Base-by-base conservation (phyloP, 2,113 vertebrate species). In the Hemibagrus wyckioides region DNA sequence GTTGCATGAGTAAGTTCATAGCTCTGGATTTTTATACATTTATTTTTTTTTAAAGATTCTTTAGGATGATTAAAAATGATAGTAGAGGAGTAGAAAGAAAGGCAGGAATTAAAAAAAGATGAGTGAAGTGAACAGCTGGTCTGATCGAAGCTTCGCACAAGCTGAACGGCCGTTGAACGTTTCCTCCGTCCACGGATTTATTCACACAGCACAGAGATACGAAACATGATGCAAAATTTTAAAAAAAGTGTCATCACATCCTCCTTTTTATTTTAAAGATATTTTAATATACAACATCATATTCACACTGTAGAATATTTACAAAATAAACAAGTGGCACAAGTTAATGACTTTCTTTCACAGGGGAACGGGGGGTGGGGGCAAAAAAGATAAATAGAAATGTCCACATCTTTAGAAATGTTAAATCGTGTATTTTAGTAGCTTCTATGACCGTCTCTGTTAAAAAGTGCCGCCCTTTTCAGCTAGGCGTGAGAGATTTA, bases 201-300 rank as follows among this genome's bases (percentile, higher is more conserved):
- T 80, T 56, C 56, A 36, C 50, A 36, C 76, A 54, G 3, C 1
- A 21, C 15, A 8, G 1, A 56, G 50, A 56, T 11, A 15, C 39
- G 52, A 56, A 80, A 80, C 48, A 1, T 80, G 13, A 52, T 28
- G 11, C 76, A 33, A 81, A n/a, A n/a, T n/a, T n/a, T n/a, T n/a
- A n/a, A n/a, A 91, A 91, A 92, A 89, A 82, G 91, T 92, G 92
- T 93, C 89, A 91, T 93, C 67, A 87, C 61, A 80, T 56, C 25
- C 91, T 94, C 93, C 94, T 93, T 95, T 95, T 95, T 94, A 94
- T 94, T 95, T 95, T 94, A 95, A 95, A 95, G 91, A 91, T 93
- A 94, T 94, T 94, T 95, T 94, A 94, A 96, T 95, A 95, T 95
- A 95, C 94, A 94, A 95, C 94, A 94, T 94, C 94, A 91, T 96